These are phyloP conservation scores for Megaustenia siamemsis DNA, from an alignment of 2,888 invertebrate species.

Conservation along the genomic window DNA sequence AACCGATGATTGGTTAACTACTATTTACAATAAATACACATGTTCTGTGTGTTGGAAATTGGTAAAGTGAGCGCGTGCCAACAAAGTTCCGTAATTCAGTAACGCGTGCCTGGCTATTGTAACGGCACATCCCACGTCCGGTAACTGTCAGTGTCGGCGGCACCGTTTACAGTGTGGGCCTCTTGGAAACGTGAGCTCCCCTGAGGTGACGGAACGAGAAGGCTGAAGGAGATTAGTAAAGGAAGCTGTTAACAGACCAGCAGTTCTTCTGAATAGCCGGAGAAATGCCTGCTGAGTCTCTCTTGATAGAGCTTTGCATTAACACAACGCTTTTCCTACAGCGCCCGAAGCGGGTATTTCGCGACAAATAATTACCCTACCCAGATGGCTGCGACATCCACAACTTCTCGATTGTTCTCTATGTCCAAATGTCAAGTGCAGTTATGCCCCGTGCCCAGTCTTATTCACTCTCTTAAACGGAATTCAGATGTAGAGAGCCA, in stretches of 20 bases:
- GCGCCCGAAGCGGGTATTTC: slow-evolving; percentile 50
- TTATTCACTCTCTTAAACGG: slow-evolving; percentile 13
- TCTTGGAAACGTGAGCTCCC: slow-evolving; percentile 3
- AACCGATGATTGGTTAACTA: background rate
- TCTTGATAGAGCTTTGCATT: slow-evolving; percentile 53
- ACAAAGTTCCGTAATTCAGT: background rate
- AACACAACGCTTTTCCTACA: slow-evolving; percentile 34
- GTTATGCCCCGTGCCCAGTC: slow-evolving; percentile 38
- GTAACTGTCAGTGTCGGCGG: background rate
- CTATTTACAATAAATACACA: slow-evolving; percentile 27
- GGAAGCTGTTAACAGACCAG: slow-evolving; percentile 49
- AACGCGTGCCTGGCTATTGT: slow-evolving; percentile 23
- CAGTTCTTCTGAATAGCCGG: slow-evolving; percentile 31
- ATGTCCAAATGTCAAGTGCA: slow-evolving; percentile 53
- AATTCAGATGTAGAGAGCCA: slow-evolving; percentile 1
- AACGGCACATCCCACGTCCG: background rate
- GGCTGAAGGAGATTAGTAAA: slow-evolving; percentile 36
- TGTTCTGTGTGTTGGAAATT: background rate
- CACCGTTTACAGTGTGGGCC: background rate
- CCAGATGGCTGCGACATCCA: slow-evolving; percentile 44
- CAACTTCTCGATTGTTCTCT: slow-evolving; percentile 40
- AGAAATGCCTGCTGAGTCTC: slow-evolving; percentile 36
- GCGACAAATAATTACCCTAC: slow-evolving; percentile 32
- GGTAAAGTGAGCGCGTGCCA: background rate
- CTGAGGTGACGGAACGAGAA: slow-evolving; percentile 16